Percentiles rank a stretch among this genome's conserved stretches.
These are phyloP conservation scores for Epinotia bilunana DNA, from an alignment of 2,888 invertebrate species.

Conservation along the genomic window DNA sequence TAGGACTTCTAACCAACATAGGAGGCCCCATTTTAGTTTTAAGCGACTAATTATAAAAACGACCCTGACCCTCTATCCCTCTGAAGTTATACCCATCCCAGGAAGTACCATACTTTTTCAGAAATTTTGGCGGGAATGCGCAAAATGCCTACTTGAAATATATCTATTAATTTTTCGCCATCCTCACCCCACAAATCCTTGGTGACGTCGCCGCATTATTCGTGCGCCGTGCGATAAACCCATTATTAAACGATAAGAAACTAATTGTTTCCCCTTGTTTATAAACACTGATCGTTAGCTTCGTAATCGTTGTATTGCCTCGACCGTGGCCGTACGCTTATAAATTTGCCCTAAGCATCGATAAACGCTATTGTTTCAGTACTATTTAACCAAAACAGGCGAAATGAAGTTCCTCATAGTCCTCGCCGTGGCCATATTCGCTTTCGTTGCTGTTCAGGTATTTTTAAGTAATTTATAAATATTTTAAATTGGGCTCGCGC, in stretches of 20 bases:
- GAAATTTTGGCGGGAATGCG: too few relatives aligned
- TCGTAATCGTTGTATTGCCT: slow-evolving; percentile 63
- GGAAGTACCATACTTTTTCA: too few relatives aligned
- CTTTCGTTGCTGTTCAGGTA: slow-evolving; percentile 74
- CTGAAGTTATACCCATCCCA: too few relatives aligned
- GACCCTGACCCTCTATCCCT: too few relatives aligned
- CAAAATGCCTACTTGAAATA: background rate
- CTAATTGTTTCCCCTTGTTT: slow-evolving; percentile 69
- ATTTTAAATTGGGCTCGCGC: too few relatives aligned
- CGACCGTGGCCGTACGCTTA: slow-evolving; percentile 56
- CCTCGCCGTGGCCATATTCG: slow-evolving; percentile 66
- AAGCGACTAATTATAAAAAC: too few relatives aligned
- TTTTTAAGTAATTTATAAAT: background rate
- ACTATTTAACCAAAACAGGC: slow-evolving; percentile 42
- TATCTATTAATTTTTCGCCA: background rate
- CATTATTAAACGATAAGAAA: slow-evolving; percentile 61
- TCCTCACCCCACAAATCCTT: slow-evolving; percentile 17
- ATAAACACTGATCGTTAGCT: slow-evolving; percentile 66
- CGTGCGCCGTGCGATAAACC: slow-evolving; percentile 55
- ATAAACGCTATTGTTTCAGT: slow-evolving; percentile 55
- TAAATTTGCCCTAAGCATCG: slow-evolving; percentile 59
- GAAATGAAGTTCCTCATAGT: slow-evolving; percentile 69
- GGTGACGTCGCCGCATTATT: slow-evolving; percentile 46
- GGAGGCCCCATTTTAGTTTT: too few relatives aligned
- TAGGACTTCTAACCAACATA: too few relatives aligned